Base-by-base conservation (phyloP, 2,888 invertebrate species). In the Chymomyza procnemis region DNA sequence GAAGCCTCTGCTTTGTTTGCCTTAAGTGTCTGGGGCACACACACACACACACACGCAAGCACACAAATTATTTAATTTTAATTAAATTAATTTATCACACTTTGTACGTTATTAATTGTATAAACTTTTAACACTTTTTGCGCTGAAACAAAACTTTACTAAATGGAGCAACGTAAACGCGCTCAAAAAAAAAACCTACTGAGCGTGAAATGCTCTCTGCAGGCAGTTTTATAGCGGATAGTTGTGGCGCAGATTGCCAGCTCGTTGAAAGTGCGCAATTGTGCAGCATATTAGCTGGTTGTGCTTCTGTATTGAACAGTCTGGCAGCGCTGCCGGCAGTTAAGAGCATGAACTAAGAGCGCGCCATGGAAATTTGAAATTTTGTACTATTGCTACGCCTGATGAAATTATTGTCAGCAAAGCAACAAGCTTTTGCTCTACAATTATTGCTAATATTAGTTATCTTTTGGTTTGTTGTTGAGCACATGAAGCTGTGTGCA, bases 351-450 rank as follows among this genome's bases (percentile, higher is more conserved):
- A 26, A 26, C 12, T 12, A 41, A 41, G 34, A 41, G 34, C 9
- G 47, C 48, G 61, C 63, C 57, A 47, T 41, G n/a, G 30, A 18
- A 57, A 61, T 66, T 79, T 18, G 56, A 66, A 69, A 74, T 22
- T 14, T 1, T 56, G 58, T 30, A 18, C 48, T 5, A 81, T 82
- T 85, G 60, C 73, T 61, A 5, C n/a, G 59, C 65, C 52, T 81
- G 79, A 82, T 71, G 85, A 81, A 81, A 81, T 85, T 54, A 48
- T 61, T 68, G 67, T 63, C 64, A 65, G 63, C 64, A 26, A 26
- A 22, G 4, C 2, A 66, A 71, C 67, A 64, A 74, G 73, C 71
- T 41, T 41, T 41, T 9, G 9, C 34, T 41, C 6, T 30, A 4
- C 12, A 41, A 12, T 41, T 41, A 34, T 41, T 41, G 12, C 34